These are phyloP conservation scores for Clistopyga incitator DNA, from an alignment of 2,888 invertebrate genomes.

Conservation along the genomic window DNA sequence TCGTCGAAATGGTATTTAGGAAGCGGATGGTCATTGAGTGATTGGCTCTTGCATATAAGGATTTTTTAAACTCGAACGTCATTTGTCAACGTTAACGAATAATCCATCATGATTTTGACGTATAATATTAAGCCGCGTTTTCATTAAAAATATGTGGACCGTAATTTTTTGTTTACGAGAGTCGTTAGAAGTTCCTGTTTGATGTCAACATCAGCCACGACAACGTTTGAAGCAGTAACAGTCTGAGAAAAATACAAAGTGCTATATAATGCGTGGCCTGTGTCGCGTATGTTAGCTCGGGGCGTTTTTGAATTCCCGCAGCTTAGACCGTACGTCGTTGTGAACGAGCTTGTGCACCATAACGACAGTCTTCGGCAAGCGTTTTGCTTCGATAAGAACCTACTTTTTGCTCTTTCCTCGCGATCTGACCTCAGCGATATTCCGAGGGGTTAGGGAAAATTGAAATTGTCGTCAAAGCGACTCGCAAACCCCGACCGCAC, in stretches of 20 bases:
- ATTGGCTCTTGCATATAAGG: not conserved
- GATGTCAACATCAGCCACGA: not conserved
- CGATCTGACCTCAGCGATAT: constrained; percentile 17
- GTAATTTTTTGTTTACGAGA: not conserved
- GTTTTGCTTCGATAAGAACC: constrained; percentile 43
- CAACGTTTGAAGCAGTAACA: not conserved
- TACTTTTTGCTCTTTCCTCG: not conserved
- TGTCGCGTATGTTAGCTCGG: not conserved
- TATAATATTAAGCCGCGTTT: no score
- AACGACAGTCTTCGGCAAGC: constrained; percentile 30
- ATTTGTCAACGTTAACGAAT: not conserved
- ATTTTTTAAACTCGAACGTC: not conserved
- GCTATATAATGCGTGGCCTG: not conserved
- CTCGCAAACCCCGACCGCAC: not conserved
- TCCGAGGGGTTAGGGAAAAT: constrained; percentile 44
- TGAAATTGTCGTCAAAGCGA: constrained; percentile 31
- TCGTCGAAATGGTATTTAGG: not conserved
- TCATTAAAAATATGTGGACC: no score
- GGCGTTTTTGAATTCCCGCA: not conserved
- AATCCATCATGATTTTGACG: constrained; percentile 4
- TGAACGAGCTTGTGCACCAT: constrained; percentile 3
- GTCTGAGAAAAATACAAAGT: not conserved
- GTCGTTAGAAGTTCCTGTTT: not conserved
- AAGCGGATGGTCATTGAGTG: not conserved
- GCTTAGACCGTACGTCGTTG: constrained; percentile 3